Evolutionary conservation across 2,113 vertebrate genomes (phyloP), one percentile per base, ranked within the genome.

Genomic region (Sebastes schlegelii): DNA sequence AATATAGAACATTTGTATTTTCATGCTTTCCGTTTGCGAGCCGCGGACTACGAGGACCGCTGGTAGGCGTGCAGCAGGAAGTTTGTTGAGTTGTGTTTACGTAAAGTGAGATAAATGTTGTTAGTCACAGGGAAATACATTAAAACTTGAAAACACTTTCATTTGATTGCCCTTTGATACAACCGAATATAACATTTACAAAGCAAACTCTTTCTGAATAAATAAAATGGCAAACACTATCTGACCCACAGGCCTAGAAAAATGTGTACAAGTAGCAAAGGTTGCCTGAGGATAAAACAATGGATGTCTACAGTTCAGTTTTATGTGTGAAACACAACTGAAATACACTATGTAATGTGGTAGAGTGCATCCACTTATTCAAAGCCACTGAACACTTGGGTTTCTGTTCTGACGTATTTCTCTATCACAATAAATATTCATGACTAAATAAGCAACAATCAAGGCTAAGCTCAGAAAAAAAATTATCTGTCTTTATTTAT

Each of bases 201-300:
- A 4, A 61, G 19, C 1, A n/a, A 80, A 26, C 26, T 26, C 26
- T 26, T 26, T 68, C 54, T 75, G 34, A 81, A 74, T 74, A 74
- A 70, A 80, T 51, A 74, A 66, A 76, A 72, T 8, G 12, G 8
- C 4, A 42, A 77, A 12, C 26, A 63, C 19, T 8, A 68, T 74
- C n/a, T 55, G 79, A 88, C 70, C 70, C 72, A 63, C 8, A 45
- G n/a, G 52, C 16, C 51, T 48, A 52, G 11, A 45, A 68, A 74
- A 61, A 42, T 1, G 34, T 19, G 7, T 40, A 60, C 12, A 13
- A 60, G 40, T 19, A 49, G 61, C 14, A 52, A 57, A 54, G 21
- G 60, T 3, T 57, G 64, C 55, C 68, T 0, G 46, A 74, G 63
- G 72, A 64, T 4, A 65, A 42, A 2, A 58, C 14, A 23, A 3